Evolutionary conservation across 2,888 invertebrate species (phyloP), one percentile per base, ranked within the genome.

Genomic region (Gryllus longicercus): DNA sequence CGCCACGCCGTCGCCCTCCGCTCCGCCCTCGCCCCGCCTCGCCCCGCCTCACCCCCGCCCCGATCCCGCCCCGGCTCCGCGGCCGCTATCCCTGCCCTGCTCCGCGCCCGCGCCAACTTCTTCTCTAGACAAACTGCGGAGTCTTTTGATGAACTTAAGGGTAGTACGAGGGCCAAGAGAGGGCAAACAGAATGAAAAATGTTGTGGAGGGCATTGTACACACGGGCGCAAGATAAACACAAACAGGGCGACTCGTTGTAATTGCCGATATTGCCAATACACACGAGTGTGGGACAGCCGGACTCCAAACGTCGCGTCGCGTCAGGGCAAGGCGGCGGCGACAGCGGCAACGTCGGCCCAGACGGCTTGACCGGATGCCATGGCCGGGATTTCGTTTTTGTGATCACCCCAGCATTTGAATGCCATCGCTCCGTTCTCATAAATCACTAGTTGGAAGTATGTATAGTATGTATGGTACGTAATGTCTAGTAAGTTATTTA

Each of bases 141-240:
- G 63, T 63, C 63, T 63, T 63, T 63, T 63, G 63, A 63, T 63
- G 63, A 63, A 63, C 63, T 63, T 63, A 63, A 63, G 63, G 63
- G 63, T 63, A 63, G 63, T 63, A n/a, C 63, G 63, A 63, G 63
- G 63, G 63, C 63, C 63, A n/a, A 63, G 63, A 63, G 63, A 63
- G 63, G 14, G 63, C 63, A 63, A 63, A 63, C 63, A 63, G 63
- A 63, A 63, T 63, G n/a, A 63, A 63, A 63, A 63, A 63, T 63
- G 63, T 63, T 63, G 63, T 63, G 63, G 63, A 63, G 63, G 63
- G 63, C 63, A 63, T 63, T 63, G 63, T 63, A 63, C 63, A 63
- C 63, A 63, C n/a, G 63, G 63, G 16, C 63, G 63, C 16, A 63
- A 63, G 63, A 63, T 63, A 63, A 63, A 63, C 63, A 63, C 63